Percentiles rank a stretch among this genome's conserved stretches.
Conservation (phyloP, 2,888 invertebrate species). For the Theodoxus fluviatilis region DNA sequence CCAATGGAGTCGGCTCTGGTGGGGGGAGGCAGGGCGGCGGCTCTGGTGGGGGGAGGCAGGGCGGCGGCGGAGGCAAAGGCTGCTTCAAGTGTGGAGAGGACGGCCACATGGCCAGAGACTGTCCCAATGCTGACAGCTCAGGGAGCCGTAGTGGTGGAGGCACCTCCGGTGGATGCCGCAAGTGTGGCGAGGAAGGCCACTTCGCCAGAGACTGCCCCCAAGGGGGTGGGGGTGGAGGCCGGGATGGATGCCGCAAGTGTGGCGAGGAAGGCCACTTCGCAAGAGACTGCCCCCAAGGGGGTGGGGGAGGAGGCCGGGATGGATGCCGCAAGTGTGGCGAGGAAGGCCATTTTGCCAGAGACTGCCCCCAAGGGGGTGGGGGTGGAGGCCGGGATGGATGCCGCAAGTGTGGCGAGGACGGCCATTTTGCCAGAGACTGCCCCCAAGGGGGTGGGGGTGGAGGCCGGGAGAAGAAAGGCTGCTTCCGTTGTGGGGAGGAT, state of each 20-base stretch:
- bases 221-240: constrained; percentile 26
- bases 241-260: constrained; percentile 41
- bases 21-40: too few species aligned
- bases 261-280: constrained; percentile 49
- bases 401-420: constrained; percentile 52
- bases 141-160: not conserved
- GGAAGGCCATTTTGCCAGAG: constrained; percentile 27
- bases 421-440: constrained; percentile 53
- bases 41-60: too few species aligned
- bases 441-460: constrained; percentile 35
- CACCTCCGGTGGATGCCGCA: constrained; percentile 31
- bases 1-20: too few species aligned
- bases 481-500: constrained; percentile 28
- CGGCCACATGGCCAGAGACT: constrained; percentile 54
- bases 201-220: constrained; percentile 50
- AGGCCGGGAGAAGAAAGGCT: constrained; percentile 26
- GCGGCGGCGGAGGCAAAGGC: constrained; percentile 33
- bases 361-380: constrained; percentile 23
- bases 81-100: constrained; percentile 56
- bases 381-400: constrained; percentile 26
- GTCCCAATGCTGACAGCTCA: constrained; percentile 38
- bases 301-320: constrained; percentile 23
- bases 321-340: constrained; percentile 30
- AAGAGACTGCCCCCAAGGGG: constrained; percentile 45
- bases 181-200: constrained; percentile 56